Conservation (phyloP, 2,113 vertebrate genomes). For the Otocyon megalotis region DNA sequence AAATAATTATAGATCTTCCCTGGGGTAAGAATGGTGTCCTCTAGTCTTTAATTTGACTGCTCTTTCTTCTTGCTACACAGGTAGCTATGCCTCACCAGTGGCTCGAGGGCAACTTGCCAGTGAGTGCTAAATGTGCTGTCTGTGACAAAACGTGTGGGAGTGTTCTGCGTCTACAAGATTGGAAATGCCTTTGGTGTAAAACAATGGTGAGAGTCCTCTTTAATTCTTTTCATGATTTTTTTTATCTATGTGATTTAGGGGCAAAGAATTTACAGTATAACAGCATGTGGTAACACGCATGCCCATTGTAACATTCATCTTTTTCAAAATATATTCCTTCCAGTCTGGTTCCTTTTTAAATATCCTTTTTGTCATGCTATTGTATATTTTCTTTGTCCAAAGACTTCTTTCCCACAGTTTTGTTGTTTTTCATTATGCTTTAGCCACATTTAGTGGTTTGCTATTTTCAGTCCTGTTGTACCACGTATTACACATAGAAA, state of each 20-base stretch:
- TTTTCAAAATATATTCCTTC: background rate
- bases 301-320: background rate
- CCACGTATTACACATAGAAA: background rate
- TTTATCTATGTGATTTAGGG: background rate
- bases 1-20: fast-evolving
- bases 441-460: background rate
- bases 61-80: conserved; percentile 83
- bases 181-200: conserved; percentile 99
- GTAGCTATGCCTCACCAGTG: conserved; percentile 99
- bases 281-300: background rate
- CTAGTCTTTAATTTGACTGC: background rate
- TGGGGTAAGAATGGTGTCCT: background rate
- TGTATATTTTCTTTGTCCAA: background rate
- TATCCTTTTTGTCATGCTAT: background rate
- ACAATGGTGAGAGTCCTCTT: conserved; percentile 92
- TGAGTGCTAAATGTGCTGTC: conserved; percentile 98
- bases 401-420: background rate
- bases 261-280: background rate
- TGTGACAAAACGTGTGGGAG: conserved; percentile 99
- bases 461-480: background rate
- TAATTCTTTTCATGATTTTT: background rate
- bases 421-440: background rate
- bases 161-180: conserved; percentile 97
- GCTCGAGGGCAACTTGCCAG: conserved; percentile 97
- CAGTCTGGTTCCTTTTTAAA: background rate